phyloP scores from a whole-genome alignment of 1,140 invertebrate genomes.

The Macrosteles quadrilineatus region DNA sequence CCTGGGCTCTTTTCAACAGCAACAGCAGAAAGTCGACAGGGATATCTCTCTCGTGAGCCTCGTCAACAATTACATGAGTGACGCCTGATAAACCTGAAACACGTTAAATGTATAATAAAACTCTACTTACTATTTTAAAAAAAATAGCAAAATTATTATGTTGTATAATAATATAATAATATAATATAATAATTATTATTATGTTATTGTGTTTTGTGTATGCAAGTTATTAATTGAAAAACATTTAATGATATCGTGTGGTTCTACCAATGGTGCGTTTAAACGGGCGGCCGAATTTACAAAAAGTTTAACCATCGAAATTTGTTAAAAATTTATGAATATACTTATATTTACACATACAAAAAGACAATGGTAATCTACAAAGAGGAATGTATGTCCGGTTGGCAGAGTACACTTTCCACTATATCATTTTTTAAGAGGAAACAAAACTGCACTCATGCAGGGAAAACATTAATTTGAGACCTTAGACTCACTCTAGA shows the following conservation, averaged over 20 bases:
- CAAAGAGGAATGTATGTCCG: neutral
- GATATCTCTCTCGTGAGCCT: conserved; percentile 79
- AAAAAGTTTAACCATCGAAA: neutral
- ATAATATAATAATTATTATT: neutral
- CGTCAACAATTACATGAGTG: conserved; percentile 77
- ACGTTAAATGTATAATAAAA: neutral
- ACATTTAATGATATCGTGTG: neutral
- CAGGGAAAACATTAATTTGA: too few species aligned
- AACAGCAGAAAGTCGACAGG: conserved; percentile 77
- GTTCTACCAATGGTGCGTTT: too few species aligned
- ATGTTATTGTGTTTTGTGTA: neutral
- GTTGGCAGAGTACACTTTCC: neutral
- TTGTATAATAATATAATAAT: neutral
- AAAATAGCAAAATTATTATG: neutral
- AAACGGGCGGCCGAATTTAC: neutral
- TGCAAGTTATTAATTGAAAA: neutral
- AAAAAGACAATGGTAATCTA: neutral
- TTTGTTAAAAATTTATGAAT: neutral
- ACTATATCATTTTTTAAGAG: neutral
- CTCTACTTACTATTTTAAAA: neutral
- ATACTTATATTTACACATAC: neutral
- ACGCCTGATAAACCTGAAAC: conserved; percentile 55
- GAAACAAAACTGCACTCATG: too few species aligned
- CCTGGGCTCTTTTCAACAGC: conserved; percentile 79
- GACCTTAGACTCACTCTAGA: too few species aligned